Evolutionary conservation across 2,113 vertebrate species (phyloP).

Genomic region (Festucalex cinctus): DNA sequence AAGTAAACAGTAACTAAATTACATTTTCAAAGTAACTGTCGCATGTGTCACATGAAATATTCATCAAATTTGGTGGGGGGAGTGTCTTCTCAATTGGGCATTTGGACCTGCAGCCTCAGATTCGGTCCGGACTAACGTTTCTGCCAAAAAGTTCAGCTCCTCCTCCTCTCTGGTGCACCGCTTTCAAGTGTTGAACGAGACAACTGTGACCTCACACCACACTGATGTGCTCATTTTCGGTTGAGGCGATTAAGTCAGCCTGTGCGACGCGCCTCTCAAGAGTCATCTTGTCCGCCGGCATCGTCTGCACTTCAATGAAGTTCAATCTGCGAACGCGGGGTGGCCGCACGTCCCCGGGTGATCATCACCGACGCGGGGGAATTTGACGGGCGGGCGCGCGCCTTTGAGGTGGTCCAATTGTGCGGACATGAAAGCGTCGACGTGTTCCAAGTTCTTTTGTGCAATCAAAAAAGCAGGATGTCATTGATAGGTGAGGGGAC

Average conservation of each 20-base stretch:
- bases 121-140: constrained; percentile 30
- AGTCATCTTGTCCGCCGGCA: constrained; percentile 61
- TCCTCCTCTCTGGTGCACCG: constrained; percentile 46
- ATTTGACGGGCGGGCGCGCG: constrained; percentile 25
- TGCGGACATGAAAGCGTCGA: constrained; percentile 45
- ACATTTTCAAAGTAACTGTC: no score
- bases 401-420: constrained; percentile 43
- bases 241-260: neutral
- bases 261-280: constrained; percentile 10
- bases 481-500: neutral
- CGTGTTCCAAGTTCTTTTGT: constrained; percentile 22
- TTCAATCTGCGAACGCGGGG: constrained; percentile 64
- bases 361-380: constrained; percentile 30
- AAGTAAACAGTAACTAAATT: no score
- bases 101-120: neutral
- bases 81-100: neutral
- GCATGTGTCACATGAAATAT: no score
- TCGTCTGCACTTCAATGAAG: constrained; percentile 68
- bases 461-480: neutral
- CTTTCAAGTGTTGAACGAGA: constrained; percentile 73
- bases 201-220: constrained; percentile 53
- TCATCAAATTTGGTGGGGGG: neutral
- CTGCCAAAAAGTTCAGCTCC: constrained; percentile 28
- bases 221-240: constrained; percentile 48
- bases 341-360: constrained; percentile 46